phyloP scores from a whole-genome alignment of 2,888 invertebrate species.

The Xylota sylvarum region DNA sequence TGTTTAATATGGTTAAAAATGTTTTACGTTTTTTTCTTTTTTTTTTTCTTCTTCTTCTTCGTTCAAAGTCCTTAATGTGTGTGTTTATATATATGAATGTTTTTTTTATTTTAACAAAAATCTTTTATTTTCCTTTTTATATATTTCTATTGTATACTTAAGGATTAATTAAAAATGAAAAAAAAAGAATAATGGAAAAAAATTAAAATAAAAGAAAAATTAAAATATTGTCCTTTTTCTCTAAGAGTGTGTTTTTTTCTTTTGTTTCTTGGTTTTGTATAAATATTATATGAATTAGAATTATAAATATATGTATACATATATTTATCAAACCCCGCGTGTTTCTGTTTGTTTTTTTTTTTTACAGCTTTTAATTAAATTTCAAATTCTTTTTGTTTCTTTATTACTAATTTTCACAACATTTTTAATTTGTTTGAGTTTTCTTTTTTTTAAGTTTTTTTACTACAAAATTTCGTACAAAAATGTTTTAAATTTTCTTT shows the following conservation, averaged over 20 bases:
- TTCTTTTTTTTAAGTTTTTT: slow-evolving; percentile 10
- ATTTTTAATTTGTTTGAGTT: slow-evolving; percentile 42
- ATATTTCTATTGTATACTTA: slow-evolving; percentile 71
- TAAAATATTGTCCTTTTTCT: slow-evolving; percentile 76
- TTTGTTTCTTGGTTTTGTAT: slow-evolving; percentile 36
- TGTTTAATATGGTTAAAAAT: slow-evolving; percentile 67
- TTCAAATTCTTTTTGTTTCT: slow-evolving; percentile 29
- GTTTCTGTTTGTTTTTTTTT: slow-evolving; percentile 25
- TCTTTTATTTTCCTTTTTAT: slow-evolving; percentile 26
- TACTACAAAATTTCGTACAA: slow-evolving; percentile 73
- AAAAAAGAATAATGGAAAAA: slow-evolving; percentile 60
- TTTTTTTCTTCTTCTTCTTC: slow-evolving; percentile 23
- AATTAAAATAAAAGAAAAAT: slow-evolving; percentile 61
- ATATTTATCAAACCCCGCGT: slow-evolving; percentile 50
- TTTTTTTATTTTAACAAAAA: slow-evolving; percentile 14
- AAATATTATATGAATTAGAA: slow-evolving; percentile 63
- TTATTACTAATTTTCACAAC: slow-evolving; percentile 62
- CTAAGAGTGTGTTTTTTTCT: slow-evolving; percentile 50
- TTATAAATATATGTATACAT: slow-evolving; percentile 62
- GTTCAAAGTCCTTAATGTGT: slow-evolving; percentile 55
- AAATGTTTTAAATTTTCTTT: slow-evolving; percentile 68
- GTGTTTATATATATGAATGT: slow-evolving; percentile 51
- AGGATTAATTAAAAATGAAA: slow-evolving; percentile 62
- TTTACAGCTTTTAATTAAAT: slow-evolving; percentile 26
- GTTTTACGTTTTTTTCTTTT: slow-evolving; percentile 26